Evolutionary conservation across 2,888 invertebrate genomes (phyloP), one percentile per base, ranked within the genome.

Genomic region (Morinoia aosen): DNA sequence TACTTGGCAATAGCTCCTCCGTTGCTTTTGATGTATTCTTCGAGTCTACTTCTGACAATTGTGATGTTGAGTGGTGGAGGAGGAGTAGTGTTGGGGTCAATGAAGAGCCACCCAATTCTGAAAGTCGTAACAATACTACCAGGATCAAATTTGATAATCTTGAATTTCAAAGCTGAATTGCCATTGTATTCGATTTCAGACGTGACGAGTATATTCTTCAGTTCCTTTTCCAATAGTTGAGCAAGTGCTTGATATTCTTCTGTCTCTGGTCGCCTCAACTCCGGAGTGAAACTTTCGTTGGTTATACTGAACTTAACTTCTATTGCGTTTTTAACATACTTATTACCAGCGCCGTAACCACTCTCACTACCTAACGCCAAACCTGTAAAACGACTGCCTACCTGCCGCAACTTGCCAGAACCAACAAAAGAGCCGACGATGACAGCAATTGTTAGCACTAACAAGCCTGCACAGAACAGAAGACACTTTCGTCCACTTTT

Each of bases 101-200:
- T 98, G 96, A 98, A 98, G 95, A 97, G 97, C 98, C 98, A 98
- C 95, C 98, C 98, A 64, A 98, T 97, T 97, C 98, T 97, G 97
- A 98, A 98, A 96, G 98, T 98, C 8, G 98, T 98, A 90, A 98
- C 97, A 94, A 98, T 97, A 96, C 98, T 98, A 96, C 98, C 98
- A 95, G 98, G 97, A 97, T 98, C 97, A 97, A 98, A 98, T 96
- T 98, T 97, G 95, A 98, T 97, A 94, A 98, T 97, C 97, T 98
- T 98, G 5, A 98, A 97, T 95, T 97, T 97, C 95, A 98, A 97
- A 95, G 98, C 97, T 94, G 98, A 97, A 61, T 96, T 96, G 64
- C 98, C 98, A 96, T 97, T 97, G 16, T 98, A 97, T 12, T 98
- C 97, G 16, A 97, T 97, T 96, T 98, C 97, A 90, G 97, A 97